phyloP scores from a whole-genome alignment of 2,113 vertebrate genomes.

The Daboia siamensis region DNA sequence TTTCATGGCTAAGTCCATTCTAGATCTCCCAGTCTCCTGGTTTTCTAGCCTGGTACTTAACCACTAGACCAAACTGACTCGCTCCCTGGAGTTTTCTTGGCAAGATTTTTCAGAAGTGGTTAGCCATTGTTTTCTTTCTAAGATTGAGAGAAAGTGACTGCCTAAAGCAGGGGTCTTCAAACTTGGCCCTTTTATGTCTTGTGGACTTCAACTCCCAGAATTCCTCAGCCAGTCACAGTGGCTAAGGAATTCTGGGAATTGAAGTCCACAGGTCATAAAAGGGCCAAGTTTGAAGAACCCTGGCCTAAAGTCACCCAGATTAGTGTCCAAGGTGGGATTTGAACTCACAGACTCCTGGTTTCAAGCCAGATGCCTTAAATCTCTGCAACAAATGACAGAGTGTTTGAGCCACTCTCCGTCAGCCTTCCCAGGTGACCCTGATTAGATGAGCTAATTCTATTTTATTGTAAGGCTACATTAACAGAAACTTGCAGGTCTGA shows the following conservation, averaged over 20 bases:
- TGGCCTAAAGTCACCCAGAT: background rate
- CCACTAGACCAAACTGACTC: background rate
- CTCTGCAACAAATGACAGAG: background rate
- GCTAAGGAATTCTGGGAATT: too few species aligned
- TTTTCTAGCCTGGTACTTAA: background rate
- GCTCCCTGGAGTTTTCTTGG: background rate
- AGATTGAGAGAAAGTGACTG: background rate
- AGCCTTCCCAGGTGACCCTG: background rate
- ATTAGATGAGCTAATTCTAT: background rate
- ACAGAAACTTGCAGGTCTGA: background rate
- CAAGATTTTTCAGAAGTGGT: background rate
- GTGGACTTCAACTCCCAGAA: too few species aligned
- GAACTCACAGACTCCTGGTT: background rate
- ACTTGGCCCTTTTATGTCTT: too few species aligned
- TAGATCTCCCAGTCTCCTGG: background rate
- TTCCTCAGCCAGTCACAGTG: too few species aligned
- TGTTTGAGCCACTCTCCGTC: background rate
- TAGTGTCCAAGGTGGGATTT: background rate
- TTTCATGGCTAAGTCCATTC: background rate
- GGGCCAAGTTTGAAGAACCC: too few species aligned
- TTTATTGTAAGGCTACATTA: background rate
- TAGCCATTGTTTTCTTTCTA: background rate
- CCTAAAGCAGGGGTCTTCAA: too few species aligned
- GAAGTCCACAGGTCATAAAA: too few species aligned
- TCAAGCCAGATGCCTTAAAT: background rate